Evolutionary conservation across 2,888 invertebrate species (phyloP).

Genomic region (Thymelicus acteon): DNA sequence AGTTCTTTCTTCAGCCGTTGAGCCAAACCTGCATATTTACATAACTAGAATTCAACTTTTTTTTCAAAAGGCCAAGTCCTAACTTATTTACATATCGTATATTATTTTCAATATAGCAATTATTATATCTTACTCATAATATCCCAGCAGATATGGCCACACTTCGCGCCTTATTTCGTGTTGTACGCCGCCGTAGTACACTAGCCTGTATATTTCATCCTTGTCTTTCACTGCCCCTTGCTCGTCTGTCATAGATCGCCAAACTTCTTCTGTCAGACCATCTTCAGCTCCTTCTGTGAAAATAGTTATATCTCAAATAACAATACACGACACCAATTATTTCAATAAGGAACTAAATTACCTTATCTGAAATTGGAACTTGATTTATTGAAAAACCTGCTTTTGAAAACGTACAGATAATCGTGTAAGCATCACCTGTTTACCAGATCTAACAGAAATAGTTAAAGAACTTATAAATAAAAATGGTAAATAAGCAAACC

Average conservation of each 20-base stretch:
- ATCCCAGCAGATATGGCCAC: constrained; percentile 95
- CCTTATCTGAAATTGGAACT: no score
- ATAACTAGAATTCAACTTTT: no score
- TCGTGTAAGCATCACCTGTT: no score
- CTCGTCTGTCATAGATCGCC: constrained; percentile 88
- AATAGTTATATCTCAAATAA: constrained; percentile 11
- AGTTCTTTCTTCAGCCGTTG: constrained; percentile 86
- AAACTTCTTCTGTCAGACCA: constrained; percentile 91
- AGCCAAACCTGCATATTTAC: constrained; percentile 84
- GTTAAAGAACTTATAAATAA: background rate
- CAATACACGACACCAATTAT: no score
- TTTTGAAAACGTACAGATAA: no score
- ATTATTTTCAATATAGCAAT: no score
- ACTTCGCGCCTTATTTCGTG: constrained; percentile 91
- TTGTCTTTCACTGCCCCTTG: constrained; percentile 85
- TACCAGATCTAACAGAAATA: no score
- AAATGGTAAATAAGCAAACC: constrained; percentile 58
- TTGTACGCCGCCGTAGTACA: constrained; percentile 95
- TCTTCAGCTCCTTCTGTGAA: constrained; percentile 84
- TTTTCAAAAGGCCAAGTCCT: no score
- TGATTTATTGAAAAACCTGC: no score
- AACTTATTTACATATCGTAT: no score
- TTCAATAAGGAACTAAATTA: no score
- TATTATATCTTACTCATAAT: constrained; percentile 85
- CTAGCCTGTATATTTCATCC: constrained; percentile 91